phyloP scores from a whole-genome alignment of 2,888 invertebrate species.

The Drosophila recens region DNA sequence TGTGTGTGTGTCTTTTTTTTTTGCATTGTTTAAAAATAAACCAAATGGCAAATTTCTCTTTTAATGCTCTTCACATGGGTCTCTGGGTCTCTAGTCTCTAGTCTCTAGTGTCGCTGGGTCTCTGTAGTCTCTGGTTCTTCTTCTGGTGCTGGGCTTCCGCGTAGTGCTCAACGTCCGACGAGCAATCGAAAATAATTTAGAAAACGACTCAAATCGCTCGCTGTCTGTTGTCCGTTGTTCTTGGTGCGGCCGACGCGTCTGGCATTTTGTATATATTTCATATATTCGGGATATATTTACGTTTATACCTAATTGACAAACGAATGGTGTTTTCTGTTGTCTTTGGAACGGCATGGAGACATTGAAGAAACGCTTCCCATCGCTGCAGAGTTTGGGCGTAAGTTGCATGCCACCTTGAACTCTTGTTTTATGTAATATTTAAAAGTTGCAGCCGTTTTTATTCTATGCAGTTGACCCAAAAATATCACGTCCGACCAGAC shows the following conservation, averaged over 20 bases:
- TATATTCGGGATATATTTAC: constrained; percentile 40
- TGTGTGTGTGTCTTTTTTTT: constrained; percentile 23
- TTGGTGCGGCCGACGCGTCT: constrained; percentile 57
- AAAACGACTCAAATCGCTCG: constrained; percentile 79
- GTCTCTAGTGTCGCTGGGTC: too few species aligned
- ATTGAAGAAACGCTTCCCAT: constrained; percentile 86
- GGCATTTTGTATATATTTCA: constrained; percentile 39
- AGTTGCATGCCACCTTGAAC: constrained; percentile 72
- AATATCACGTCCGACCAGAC: constrained; percentile 27
- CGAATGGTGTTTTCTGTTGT: constrained; percentile 34
- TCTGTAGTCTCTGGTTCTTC: constrained; percentile 28
- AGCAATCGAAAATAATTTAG: constrained; percentile 74
- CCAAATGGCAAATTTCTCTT: constrained; percentile 65
- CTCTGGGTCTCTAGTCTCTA: neutral
- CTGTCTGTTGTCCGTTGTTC: constrained; percentile 59
- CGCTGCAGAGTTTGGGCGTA: constrained; percentile 86
- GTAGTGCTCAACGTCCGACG: constrained; percentile 29
- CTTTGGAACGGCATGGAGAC: constrained; percentile 72
- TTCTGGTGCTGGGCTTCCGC: constrained; percentile 26
- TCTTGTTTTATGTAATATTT: constrained; percentile 46
- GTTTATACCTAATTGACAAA: constrained; percentile 26
- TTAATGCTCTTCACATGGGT: constrained; percentile 50
- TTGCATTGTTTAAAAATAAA: constrained; percentile 72
- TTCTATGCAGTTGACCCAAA: constrained; percentile 50
- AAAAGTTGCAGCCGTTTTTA: neutral